Evolutionary conservation across 2,113 vertebrate species (phyloP), one percentile per base, ranked within the genome.

Genomic region (Larimichthys polyactis): DNA sequence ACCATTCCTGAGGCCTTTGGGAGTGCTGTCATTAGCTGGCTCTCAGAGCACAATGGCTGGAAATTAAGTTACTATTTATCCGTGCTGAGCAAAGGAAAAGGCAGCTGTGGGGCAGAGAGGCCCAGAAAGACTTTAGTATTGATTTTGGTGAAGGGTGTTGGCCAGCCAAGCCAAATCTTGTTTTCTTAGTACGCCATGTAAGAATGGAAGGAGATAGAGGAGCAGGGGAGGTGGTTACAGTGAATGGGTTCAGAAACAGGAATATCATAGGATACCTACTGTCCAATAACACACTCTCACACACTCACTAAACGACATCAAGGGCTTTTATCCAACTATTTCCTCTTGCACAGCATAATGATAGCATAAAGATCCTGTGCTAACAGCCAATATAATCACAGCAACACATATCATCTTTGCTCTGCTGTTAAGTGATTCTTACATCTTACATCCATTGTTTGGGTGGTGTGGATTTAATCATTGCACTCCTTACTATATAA

Each of bases 31-130:
- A 95, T 95, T 95, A 96, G 94, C 92, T 79, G 92, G 91, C 93
- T 96, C 95, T 94, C 93, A 94, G 89, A 94, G 94, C 91, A 92
- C 88, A 93, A 94, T 93, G 90, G 94, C 94, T 91, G 93, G 90
- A 96, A 95, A 96, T 96, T 94, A 96, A 96, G 93, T 97, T 96
- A 95, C 93, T 57, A 93, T 96, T 96, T 95, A 96, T 96, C 94
- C 94, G 81, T 95, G 87, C 91, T 94, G 92, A 94, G 91, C 91
- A 93, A 92, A 95, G 93, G 95, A 94, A 95, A 96, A 91, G 89
- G 90, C 86, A 92, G 92, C 93, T 87, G 87, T 81, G 90, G 91
- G 88, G 92, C 93, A 90, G 90, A 89, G 92, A 93, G 89, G 75
- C 91, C 89, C 90, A 86, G 91, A 94, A 96, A 96, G 93, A 94